These are phyloP conservation scores for Lathronympha strigana DNA, from an alignment of 2,888 invertebrate genomes.

Conservation along the genomic window DNA sequence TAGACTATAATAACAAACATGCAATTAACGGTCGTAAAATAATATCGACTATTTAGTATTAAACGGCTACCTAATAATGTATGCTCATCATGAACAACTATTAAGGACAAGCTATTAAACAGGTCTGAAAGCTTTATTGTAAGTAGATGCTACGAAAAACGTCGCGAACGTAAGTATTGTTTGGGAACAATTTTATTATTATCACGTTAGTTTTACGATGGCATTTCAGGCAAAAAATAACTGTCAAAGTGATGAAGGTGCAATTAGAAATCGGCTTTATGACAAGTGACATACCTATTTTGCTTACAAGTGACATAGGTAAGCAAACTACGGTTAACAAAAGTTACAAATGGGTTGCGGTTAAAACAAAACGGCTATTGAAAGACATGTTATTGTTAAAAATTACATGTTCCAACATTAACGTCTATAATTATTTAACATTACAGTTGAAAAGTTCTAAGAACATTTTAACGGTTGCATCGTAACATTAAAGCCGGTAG, in stretches of 20 bases:
- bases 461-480: neutral
- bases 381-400: constrained; percentile 10
- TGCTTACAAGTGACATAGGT: too few species aligned
- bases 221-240: constrained; percentile 5
- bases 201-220: constrained; percentile 27
- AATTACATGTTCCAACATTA: constrained; percentile 7
- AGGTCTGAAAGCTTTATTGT: constrained; percentile 57
- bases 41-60: constrained; percentile 4
- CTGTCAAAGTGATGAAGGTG: constrained; percentile 2
- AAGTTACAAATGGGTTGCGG: too few species aligned
- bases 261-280: neutral
- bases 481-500: neutral
- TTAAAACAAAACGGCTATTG: neutral
- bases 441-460: neutral
- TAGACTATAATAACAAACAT: neutral
- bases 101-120: constrained; percentile 67
- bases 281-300: neutral
- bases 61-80: constrained; percentile 53
- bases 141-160: constrained; percentile 51
- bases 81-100: constrained; percentile 63
- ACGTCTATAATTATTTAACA: too few species aligned
- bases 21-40: neutral
- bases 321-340: too few species aligned
- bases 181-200: constrained; percentile 35
- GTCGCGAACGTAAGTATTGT: constrained; percentile 28